Evolutionary conservation across 1,140 invertebrate genomes (phyloP).

Genomic region (Bombus picipes): DNA sequence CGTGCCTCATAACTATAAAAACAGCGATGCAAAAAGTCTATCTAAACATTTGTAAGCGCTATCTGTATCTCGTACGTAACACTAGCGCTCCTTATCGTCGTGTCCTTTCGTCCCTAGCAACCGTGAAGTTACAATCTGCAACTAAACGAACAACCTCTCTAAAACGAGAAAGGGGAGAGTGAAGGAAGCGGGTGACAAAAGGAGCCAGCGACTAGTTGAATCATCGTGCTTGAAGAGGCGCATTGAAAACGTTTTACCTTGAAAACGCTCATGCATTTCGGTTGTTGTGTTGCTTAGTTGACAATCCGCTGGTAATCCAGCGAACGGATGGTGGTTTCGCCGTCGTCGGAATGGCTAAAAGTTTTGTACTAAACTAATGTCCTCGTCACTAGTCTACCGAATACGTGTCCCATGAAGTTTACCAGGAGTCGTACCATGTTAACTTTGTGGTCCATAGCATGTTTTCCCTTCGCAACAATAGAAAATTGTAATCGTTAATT

Average conservation of each 20-base stretch:
- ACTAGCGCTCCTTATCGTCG: no score
- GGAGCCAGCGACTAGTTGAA: background rate
- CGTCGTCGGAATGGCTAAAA: background rate
- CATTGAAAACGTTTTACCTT: conserved; percentile 1
- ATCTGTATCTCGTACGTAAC: no score
- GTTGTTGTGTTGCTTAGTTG: background rate
- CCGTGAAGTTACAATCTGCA: background rate
- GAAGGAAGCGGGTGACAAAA: background rate
- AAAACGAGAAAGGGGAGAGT: background rate
- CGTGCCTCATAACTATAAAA: no score
- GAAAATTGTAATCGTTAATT: background rate
- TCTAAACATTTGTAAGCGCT: no score
- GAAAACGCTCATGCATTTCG: background rate
- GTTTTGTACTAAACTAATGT: conserved; percentile 13
- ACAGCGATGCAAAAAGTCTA: no score
- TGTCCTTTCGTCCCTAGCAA: no score
- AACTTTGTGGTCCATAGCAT: background rate
- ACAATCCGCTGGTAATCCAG: conserved; percentile 12
- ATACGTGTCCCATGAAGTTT: conserved; percentile 1
- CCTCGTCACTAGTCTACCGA: background rate
- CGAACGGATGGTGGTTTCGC: conserved; percentile 6
- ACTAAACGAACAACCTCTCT: no score
- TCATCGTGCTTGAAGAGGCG: background rate
- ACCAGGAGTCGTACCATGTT: background rate
- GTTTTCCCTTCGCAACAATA: no score